Percentiles rank a stretch among this genome's conserved stretches.
phyloP scores from a whole-genome alignment of 2,113 vertebrate species.

The Eubucco bourcierii region DNA sequence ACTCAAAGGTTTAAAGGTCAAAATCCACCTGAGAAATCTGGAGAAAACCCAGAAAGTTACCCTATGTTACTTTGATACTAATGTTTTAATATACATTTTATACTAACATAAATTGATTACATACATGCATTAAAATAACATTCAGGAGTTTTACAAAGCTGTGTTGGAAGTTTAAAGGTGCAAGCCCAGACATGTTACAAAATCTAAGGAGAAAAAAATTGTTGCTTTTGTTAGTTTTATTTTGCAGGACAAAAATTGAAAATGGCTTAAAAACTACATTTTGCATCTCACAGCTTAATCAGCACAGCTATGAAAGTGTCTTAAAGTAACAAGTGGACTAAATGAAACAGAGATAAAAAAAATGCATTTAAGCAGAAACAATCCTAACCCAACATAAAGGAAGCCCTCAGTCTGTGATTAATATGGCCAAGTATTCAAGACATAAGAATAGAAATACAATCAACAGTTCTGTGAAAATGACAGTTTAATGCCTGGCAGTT shows the following conservation, averaged over 20 bases:
- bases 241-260: background rate
- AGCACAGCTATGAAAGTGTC: background rate
- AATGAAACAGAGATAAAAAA: background rate
- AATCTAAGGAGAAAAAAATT: background rate
- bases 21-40: background rate
- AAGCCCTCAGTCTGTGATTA: background rate
- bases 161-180: background rate
- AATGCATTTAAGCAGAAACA: background rate
- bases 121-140: background rate
- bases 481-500: background rate
- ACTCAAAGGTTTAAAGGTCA: background rate
- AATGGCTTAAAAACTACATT: background rate
- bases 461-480: background rate
- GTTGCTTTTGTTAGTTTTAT: background rate
- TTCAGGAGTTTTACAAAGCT: background rate
- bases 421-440: background rate
- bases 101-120: background rate
- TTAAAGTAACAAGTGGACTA: background rate
- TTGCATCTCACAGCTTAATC: background rate
- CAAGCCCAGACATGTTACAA: background rate
- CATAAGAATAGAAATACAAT: background rate
- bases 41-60: background rate
- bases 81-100: background rate
- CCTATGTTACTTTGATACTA: background rate
- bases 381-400: background rate